phyloP scores from a whole-genome alignment of 2,113 vertebrate species.

The Syngnathus floridae region DNA sequence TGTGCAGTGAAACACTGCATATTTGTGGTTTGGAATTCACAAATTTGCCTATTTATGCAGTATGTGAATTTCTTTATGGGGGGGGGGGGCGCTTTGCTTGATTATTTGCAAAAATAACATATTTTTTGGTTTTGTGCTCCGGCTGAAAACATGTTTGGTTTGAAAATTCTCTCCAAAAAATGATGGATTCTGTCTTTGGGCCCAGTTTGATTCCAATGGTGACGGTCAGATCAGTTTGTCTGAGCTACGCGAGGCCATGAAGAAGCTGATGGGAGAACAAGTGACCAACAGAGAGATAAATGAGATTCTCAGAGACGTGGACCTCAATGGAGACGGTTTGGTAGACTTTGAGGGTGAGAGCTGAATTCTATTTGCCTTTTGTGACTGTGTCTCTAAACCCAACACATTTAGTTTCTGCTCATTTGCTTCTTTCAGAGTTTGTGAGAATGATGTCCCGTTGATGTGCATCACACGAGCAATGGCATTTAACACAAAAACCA shows the following conservation, averaged over 20 bases:
- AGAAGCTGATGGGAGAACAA: conserved; percentile 86
- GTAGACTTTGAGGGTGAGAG: conserved; percentile 89
- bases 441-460: conserved; percentile 78
- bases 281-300: conserved; percentile 84
- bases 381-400: not conserved
- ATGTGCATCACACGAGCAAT: conserved; percentile 12
- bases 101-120: too few species aligned
- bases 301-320: conserved; percentile 84
- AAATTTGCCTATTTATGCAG: too few species aligned
- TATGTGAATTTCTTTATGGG: too few species aligned
- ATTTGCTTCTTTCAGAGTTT: conserved; percentile 61
- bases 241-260: conserved; percentile 77
- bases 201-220: conserved; percentile 85
- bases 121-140: too few species aligned
- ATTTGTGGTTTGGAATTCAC: not conserved
- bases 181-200: not conserved
- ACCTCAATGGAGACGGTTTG: conserved; percentile 87
- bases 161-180: not conserved
- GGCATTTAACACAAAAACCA: not conserved
- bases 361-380: not conserved
- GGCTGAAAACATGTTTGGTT: too few species aligned
- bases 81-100: too few species aligned
- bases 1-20: not conserved
- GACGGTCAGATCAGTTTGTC: conserved; percentile 86
- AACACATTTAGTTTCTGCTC: not conserved